Evolutionary conservation across 2,113 vertebrate genomes (phyloP), one percentile per base, ranked within the genome.

Genomic region (Bubo bubo): DNA sequence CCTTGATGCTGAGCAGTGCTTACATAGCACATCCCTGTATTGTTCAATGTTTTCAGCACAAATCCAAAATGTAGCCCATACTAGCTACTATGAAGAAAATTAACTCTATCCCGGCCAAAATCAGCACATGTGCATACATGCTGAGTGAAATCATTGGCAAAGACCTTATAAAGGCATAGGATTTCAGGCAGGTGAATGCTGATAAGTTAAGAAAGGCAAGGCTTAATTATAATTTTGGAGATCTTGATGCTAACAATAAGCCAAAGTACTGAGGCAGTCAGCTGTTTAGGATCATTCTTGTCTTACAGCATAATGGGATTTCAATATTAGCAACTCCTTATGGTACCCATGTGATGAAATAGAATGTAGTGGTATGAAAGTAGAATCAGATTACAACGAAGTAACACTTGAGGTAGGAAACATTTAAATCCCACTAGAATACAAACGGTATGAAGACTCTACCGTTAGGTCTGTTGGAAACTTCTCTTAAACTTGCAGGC

Each of bases 211-310:
- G 56, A 52, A 74, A 81, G 21, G 3, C 39, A 81, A 90, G 11
- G 30, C 17, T 24, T 74, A n/a, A 50, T 72, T 52, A 17, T 76
- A 17, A 34, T 84, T 79, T 89, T 68, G 20, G 34, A 91, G 32
- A 28, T 72, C n/a, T 0, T 52, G 22, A 35, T 76, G n/a, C 4
- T 60, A 50, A 52, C 0, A 2, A 47, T 41, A 59, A 76, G 3
- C 9, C 14, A 35, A 7, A 6, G 9, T 50, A 53, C 26, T 7
- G 13, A 82, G 47, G 23, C 20, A 28, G 4, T 35, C n/a, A 76
- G 22, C 19, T 72, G 12, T n/a, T 71, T 10, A 62, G 23, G 17
- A 52, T 63, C 17, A 35, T 60, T 73, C 45, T 82, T 62, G 24
- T 63, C 2, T 79, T 59, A 47, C 9, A 68, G 10, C 21, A 47